Evolutionary conservation across 1,140 invertebrate species (phyloP).

Genomic region (Dinoponera quadriceps): DNA sequence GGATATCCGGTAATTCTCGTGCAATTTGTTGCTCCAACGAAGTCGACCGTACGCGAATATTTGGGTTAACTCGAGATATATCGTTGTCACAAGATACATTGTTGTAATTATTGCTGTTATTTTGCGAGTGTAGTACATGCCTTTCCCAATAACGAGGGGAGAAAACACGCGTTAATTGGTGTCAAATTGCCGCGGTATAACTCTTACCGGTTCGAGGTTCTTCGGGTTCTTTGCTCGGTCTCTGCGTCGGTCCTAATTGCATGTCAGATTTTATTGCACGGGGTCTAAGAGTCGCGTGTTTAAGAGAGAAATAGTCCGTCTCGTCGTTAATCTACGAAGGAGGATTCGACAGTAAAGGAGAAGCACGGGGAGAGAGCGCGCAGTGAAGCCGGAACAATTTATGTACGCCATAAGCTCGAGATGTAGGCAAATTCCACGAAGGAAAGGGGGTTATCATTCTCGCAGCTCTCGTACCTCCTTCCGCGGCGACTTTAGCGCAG

Average conservation of each 20-base stretch:
- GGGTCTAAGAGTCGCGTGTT: not conserved
- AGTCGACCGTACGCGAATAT: no score
- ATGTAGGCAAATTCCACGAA: conserved; percentile 49
- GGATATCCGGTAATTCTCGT: no score
- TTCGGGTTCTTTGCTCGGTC: not conserved
- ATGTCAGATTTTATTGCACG: not conserved
- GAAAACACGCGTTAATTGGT: not conserved
- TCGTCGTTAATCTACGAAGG: not conserved
- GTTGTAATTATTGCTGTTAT: no score
- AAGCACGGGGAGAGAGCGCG: not conserved
- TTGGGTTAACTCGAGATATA: no score
- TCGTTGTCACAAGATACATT: no score
- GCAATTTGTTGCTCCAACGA: no score
- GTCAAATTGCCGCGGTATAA: not conserved
- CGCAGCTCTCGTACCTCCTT: conserved; percentile 7
- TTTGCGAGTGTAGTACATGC: no score
- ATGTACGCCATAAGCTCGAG: conserved; percentile 40
- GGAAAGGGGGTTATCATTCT: conserved; percentile 31
- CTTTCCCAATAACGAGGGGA: no score
- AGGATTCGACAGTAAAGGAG: conserved; percentile 45
- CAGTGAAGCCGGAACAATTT: conserved; percentile 47
- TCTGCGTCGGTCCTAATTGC: not conserved
- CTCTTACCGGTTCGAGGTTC: conserved; percentile 32
- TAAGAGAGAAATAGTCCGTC: not conserved
- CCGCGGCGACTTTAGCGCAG: conserved; percentile 11